Conservation (phyloP, 2,888 invertebrate genomes). For the Erebia palarica region DNA sequence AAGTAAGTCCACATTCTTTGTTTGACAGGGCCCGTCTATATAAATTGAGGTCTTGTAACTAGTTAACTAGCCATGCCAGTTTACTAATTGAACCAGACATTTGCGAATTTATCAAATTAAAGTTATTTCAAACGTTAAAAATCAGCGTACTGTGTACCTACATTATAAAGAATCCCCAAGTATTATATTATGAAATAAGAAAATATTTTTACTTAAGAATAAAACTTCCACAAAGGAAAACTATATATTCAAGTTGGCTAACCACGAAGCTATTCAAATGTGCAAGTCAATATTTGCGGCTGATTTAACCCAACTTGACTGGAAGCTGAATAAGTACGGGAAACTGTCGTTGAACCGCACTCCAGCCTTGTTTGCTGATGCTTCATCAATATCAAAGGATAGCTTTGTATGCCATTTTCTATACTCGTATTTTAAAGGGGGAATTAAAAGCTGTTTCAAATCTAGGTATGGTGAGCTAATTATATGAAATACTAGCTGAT, state of each 20-base stretch:
- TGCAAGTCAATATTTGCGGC: conserved; percentile 36
- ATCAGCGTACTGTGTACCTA: background rate
- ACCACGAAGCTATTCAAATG: conserved; percentile 34
- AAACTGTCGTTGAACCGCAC: conserved; percentile 32
- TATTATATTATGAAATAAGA: conserved; percentile 3
- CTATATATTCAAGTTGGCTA: conserved; percentile 30
- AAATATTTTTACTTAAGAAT: conserved; percentile 19
- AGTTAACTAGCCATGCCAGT: too few relatives aligned
- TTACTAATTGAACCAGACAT: too few relatives aligned
- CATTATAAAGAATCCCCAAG: background rate
- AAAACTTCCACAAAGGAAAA: conserved; percentile 13
- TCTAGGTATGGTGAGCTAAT: background rate
- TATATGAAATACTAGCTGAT: background rate
- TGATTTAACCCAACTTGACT: conserved; percentile 33
- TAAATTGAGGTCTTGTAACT: too few relatives aligned
- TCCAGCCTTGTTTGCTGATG: conserved; percentile 49
- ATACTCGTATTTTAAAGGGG: conserved; percentile 3
- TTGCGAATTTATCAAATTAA: too few relatives aligned
- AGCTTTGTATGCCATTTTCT: conserved; percentile 18
- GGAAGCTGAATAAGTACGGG: conserved; percentile 20
- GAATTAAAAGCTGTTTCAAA: background rate
- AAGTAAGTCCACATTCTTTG: too few relatives aligned
- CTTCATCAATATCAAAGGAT: conserved; percentile 47
- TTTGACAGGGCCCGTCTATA: too few relatives aligned
- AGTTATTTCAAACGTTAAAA: background rate